A percentile compares a stretch with the other conserved stretches of the same genome.
phyloP scores from a whole-genome alignment of 2,113 vertebrate species.

The Grantiella picta region DNA sequence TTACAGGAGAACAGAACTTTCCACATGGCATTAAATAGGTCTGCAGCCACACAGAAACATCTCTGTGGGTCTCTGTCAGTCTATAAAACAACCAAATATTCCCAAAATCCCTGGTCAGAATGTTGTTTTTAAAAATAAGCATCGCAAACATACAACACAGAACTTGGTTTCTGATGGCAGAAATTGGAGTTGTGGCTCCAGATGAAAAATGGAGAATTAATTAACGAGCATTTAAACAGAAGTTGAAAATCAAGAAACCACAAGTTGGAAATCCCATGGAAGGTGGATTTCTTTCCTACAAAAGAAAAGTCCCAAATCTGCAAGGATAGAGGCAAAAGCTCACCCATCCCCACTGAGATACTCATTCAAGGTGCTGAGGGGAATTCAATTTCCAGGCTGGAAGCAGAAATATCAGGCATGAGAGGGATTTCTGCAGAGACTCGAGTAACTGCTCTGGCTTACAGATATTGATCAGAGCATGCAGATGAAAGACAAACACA shows the following conservation, averaged over 20 bases:
- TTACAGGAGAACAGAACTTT: not conserved
- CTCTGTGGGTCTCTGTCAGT: not conserved
- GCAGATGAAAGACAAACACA: conserved; percentile 46
- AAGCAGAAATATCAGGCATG: not conserved
- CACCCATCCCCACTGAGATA: not conserved
- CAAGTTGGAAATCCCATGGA: not conserved
- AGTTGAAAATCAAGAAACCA: not conserved
- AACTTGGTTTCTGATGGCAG: not conserved
- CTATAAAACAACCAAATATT: not conserved
- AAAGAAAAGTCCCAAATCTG: not conserved
- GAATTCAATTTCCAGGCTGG: not conserved
- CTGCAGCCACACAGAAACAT: not conserved
- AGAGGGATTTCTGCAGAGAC: conserved; percentile 36
- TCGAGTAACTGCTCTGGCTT: not conserved
- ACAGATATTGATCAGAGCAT: conserved; percentile 35
- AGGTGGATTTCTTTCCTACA: not conserved
- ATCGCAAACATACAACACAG: not conserved
- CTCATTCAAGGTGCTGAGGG: not conserved
- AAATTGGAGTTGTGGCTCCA: not conserved
- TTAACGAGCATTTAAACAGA: not conserved
- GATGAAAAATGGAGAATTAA: not conserved
- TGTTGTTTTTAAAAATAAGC: not conserved
- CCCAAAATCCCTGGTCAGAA: not conserved
- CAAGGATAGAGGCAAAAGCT: not conserved
- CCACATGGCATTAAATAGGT: not conserved